A percentile compares a stretch with the other conserved stretches of the same genome.
Evolutionary conservation across 2,797 vertebrate genomes (phyloP).

Genomic region (Holocentrus rufus): DNA sequence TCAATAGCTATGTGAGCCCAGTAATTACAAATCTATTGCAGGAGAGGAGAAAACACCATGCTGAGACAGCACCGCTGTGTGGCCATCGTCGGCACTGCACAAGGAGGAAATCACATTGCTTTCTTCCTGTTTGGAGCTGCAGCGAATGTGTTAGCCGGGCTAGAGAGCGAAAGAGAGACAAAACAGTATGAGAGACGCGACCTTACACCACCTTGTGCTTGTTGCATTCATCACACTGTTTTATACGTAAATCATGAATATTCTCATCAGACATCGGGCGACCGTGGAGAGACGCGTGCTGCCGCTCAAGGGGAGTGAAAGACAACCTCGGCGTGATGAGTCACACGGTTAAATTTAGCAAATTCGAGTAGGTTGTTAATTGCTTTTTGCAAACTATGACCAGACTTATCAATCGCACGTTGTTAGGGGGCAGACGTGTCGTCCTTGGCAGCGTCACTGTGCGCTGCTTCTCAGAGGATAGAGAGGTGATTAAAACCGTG

Average conservation of each 20-base stretch:
- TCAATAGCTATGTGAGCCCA: too few species aligned
- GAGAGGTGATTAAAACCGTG: neutral
- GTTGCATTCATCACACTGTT: neutral
- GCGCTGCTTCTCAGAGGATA: conserved; percentile 34
- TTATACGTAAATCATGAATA: neutral
- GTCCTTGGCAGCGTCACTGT: neutral
- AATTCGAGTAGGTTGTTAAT: neutral
- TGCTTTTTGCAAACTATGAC: neutral
- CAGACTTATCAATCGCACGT: conserved; percentile 35
- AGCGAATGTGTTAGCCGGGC: neutral
- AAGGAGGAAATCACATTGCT: conserved; percentile 18
- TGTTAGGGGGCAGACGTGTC: conserved; percentile 7
- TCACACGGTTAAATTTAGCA: too few species aligned
- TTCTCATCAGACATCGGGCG: neutral
- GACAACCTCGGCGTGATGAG: neutral
- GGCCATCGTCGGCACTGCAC: conserved; percentile 20
- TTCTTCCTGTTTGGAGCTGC: conserved; percentile 53
- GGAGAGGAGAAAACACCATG: neutral
- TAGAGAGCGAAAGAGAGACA: neutral
- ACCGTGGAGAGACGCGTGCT: neutral
- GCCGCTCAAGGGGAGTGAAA: neutral
- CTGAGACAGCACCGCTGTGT: conserved; percentile 48
- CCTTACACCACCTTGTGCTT: neutral
- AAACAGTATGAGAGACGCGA: neutral
- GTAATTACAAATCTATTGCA: neutral